phyloP scores from a whole-genome alignment of 2,113 vertebrate species.

The Cheirogaleus medius region DNA sequence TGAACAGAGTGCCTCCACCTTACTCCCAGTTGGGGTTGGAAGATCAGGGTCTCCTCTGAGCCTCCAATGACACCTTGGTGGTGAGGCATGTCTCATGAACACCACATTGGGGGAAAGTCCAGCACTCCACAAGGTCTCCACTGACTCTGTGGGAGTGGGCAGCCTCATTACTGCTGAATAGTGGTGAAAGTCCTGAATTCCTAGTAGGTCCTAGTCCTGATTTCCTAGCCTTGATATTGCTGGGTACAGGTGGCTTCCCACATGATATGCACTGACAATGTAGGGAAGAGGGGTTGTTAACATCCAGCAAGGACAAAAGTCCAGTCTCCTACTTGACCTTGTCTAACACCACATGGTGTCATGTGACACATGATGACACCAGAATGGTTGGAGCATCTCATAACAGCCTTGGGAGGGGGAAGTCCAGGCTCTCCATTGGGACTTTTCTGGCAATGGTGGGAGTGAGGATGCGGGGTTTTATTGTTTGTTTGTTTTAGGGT shows the following conservation, averaged over 20 bases:
- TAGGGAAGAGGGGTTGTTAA: neutral
- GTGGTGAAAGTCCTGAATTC: neutral
- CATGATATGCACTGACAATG: neutral
- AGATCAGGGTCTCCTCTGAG: neutral
- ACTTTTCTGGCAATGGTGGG: neutral
- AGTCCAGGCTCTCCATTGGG: neutral
- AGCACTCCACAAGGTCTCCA: neutral
- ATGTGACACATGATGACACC: neutral
- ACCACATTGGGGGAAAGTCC: too few relatives aligned
- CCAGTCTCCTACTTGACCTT: neutral
- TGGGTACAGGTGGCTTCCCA: neutral
- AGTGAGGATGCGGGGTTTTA: too few relatives aligned
- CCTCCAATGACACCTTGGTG: neutral
- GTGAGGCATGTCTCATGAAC: neutral
- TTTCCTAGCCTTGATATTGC: neutral
- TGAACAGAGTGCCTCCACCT: neutral
- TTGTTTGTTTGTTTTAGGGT: neutral
- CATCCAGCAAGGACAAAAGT: neutral
- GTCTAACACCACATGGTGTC: neutral
- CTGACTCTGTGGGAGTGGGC: neutral
- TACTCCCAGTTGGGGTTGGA: neutral
- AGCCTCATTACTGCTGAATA: neutral
- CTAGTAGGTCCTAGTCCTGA: neutral
- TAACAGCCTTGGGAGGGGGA: neutral
- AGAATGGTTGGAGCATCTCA: neutral